Percentiles rank a stretch among this genome's conserved stretches.
Conservation (phyloP, 2,113 vertebrate genomes). For the Corythoichthys haematopterus region DNA sequence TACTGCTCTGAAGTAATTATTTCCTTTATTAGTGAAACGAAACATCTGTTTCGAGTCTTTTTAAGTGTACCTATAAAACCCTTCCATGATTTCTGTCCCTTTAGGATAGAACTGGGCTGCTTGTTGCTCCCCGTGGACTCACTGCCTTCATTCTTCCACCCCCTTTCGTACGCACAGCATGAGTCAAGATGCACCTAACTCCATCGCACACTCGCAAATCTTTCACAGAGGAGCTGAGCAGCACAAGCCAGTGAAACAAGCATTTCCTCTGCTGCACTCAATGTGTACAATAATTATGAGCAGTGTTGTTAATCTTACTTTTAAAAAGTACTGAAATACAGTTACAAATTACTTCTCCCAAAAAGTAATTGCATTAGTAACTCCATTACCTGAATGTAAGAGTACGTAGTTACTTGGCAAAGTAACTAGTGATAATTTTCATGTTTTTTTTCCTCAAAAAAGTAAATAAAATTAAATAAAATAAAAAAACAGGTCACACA, state of each 20-base stretch:
- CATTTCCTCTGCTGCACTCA: neutral
- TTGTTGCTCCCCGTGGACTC: conserved; percentile 68
- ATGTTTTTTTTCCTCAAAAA: too few relatives aligned
- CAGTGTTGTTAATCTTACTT: too few relatives aligned
- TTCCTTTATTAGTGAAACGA: conserved; percentile 72
- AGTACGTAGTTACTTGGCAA: too few relatives aligned
- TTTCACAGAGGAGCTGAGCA: conserved; percentile 28
- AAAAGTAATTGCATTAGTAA: too few relatives aligned
- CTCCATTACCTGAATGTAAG: too few relatives aligned
- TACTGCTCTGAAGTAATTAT: conserved; percentile 75
- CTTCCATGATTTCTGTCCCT: conserved; percentile 71
- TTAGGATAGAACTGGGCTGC: conserved; percentile 66
- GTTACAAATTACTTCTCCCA: too few relatives aligned
- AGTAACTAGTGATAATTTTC: too few relatives aligned
- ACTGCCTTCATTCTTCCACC: conserved; percentile 26
- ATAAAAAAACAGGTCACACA: too few relatives aligned
- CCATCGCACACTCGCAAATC: conserved; percentile 36
- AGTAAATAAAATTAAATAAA: too few relatives aligned
- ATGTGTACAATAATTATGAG: neutral
- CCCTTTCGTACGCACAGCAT: conserved; percentile 23
- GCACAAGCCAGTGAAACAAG: neutral
- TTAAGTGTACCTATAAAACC: conserved; percentile 75
- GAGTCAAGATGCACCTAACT: conserved; percentile 38
- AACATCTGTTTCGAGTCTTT: conserved; percentile 77
- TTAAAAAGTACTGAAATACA: too few relatives aligned